These are phyloP conservation scores for Mormyrus lacerda DNA, from an alignment of 2,113 vertebrate species.

Conservation along the genomic window DNA sequence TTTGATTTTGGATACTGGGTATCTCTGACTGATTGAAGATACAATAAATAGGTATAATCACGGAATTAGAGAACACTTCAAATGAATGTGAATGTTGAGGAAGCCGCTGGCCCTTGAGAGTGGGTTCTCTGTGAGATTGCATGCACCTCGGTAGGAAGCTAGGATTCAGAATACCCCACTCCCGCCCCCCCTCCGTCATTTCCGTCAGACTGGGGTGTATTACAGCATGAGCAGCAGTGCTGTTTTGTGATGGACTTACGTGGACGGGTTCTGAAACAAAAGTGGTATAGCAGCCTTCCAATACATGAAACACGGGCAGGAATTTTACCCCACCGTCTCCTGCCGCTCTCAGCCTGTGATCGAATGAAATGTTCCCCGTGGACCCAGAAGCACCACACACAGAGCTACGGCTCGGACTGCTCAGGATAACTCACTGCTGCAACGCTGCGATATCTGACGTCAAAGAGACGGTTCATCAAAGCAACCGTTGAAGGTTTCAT, in stretches of 20 bases:
- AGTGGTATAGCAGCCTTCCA: background rate
- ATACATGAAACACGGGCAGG: background rate
- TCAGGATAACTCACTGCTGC: background rate
- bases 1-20: background rate
- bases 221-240: background rate
- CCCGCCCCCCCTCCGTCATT: background rate
- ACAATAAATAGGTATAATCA: background rate
- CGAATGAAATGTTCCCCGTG: background rate
- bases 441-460: background rate
- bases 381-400: background rate
- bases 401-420: background rate
- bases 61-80: background rate
- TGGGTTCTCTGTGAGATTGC: background rate
- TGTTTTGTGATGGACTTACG: background rate
- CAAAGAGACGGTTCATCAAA: background rate
- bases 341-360: background rate
- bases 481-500: background rate
- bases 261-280: background rate
- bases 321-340: background rate
- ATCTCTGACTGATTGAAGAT: background rate
- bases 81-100: background rate
- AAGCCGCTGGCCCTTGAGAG: background rate
- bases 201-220: background rate
- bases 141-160: background rate
- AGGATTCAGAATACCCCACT: background rate